Percentiles rank a stretch among this genome's conserved stretches.
Evolutionary conservation across 2,888 invertebrate genomes (phyloP).

Genomic region (Heterodera filipjevi): DNA sequence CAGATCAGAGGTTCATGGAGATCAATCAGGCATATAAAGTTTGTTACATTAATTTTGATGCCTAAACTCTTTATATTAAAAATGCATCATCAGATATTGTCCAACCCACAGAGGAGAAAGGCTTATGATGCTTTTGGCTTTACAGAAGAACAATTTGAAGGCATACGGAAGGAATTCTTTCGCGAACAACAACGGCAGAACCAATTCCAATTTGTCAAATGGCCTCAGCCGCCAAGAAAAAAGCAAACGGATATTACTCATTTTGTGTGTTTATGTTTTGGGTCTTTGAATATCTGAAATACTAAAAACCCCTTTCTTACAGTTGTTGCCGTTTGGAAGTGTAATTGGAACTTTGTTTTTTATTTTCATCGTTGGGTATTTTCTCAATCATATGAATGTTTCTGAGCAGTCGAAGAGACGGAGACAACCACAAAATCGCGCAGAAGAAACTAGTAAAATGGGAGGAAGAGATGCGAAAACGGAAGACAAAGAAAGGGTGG

Average conservation of each 20-base stretch:
- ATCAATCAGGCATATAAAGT: slow-evolving; percentile 62
- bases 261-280: slow-evolving; percentile 56
- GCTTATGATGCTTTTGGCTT: slow-evolving; percentile 19
- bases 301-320: not conserved
- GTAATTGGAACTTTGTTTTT: slow-evolving; percentile 53
- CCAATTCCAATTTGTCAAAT: slow-evolving; percentile 30
- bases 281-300: slow-evolving; percentile 47
- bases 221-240: slow-evolving; percentile 8
- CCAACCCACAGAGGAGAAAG: slow-evolving; percentile 11
- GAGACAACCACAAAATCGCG: slow-evolving; percentile 8
- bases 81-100: slow-evolving; percentile 1
- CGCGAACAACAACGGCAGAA: slow-evolving; percentile 49
- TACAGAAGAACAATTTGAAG: slow-evolving; percentile 16
- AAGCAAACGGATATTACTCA: slow-evolving; percentile 47
- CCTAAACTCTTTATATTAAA: not conserved
- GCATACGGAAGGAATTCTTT: slow-evolving; percentile 38
- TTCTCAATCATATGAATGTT: slow-evolving; percentile 39
- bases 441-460: slow-evolving; percentile 9
- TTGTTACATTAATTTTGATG: not conserved
- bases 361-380: slow-evolving; percentile 46
- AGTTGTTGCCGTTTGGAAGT: slow-evolving; percentile 54
- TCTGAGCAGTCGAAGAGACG: slow-evolving; percentile 17
- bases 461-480: not conserved
- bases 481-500: not conserved
- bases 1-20: slow-evolving; percentile 57